Base-by-base conservation (phyloP, 2,888 invertebrate genomes). In the Netelia melanura region DNA sequence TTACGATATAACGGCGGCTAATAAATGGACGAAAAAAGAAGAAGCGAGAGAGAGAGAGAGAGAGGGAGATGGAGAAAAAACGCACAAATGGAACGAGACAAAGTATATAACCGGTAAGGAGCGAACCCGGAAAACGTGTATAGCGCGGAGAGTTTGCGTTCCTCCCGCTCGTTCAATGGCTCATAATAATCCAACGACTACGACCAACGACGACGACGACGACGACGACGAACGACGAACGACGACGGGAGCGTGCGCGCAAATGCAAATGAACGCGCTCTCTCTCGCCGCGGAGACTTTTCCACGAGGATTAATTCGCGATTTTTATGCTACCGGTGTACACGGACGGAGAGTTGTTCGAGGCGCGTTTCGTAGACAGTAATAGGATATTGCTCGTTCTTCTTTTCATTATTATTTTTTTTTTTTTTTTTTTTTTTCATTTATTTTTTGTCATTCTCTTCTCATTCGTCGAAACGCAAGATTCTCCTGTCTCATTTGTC, bases 71-170 rank as follows among this genome's bases (percentile, higher is more conserved):
- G 71, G 30, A 58, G 30, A 58, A 21, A 56, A 56, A 21, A 43
- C 38, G 11, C 5, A 9, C 58, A 43, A 43, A 71, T n/a, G 43
- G 21, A 52, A 25, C 25, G 43, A 68, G 23, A 68, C n/a, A 61
- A 71, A 75, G 62, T 54, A 10, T 44, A 17, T 54, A 75, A 83
- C 83, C 72, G 83, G 80, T 74, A 81, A 81, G 65, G 58, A 87
- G 64, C 83, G 89, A 89, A 89, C 89, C 90, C 90, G 91, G 91
- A 91, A 91, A 91, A 89, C 86, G 85, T 87, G 85, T 81, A 61
- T 21, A 43, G 54, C 68, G 25, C 44, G 48, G 44, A 14, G 11
- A 48, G 52, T 67, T 68, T n/a, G 67, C 67, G 74, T 74, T 68
- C 43, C 30, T 65, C 72, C 14, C 43, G 52, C 72, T 43, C 72